Evolutionary conservation across 2,797 vertebrate species (phyloP).

Genomic region (Anguilla pacifica): DNA sequence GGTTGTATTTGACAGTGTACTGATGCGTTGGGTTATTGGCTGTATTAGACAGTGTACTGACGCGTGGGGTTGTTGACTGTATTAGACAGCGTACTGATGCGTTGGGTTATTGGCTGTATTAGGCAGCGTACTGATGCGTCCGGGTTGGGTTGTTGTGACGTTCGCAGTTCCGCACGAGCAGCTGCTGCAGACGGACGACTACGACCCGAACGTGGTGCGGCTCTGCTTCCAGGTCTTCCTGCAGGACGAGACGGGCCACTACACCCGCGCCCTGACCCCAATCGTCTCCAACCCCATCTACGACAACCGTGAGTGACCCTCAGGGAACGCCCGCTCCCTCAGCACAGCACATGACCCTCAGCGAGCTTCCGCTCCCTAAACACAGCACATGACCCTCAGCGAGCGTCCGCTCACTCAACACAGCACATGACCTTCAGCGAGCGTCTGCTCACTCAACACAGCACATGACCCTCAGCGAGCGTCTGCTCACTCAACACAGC

Average conservation of each 20-base stretch:
- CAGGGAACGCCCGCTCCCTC: background rate
- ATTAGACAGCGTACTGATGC: background rate
- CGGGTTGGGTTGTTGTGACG: conserved; percentile 34
- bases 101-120: background rate
- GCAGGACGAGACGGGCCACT: conserved; percentile 83
- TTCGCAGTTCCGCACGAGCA: conserved; percentile 85
- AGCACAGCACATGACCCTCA: background rate
- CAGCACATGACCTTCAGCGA: background rate
- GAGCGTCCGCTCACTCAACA: too few relatives aligned
- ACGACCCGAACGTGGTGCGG: conserved; percentile 94
- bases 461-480: too few relatives aligned
- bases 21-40: background rate
- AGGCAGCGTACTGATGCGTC: background rate
- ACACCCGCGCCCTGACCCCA: conserved; percentile 77
- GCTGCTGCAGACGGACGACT: conserved; percentile 90
- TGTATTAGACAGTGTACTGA: background rate
- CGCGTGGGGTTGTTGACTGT: background rate
- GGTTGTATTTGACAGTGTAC: background rate
- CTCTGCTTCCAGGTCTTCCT: conserved; percentile 95
- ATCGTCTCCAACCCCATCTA: conserved; percentile 97
- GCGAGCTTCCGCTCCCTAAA: too few relatives aligned
- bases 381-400: too few relatives aligned
- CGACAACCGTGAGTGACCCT: conserved; percentile 85
- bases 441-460: too few relatives aligned
- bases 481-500: too few relatives aligned